Conservation (phyloP, 2,113 vertebrate species). For the Labrus mixtus region DNA sequence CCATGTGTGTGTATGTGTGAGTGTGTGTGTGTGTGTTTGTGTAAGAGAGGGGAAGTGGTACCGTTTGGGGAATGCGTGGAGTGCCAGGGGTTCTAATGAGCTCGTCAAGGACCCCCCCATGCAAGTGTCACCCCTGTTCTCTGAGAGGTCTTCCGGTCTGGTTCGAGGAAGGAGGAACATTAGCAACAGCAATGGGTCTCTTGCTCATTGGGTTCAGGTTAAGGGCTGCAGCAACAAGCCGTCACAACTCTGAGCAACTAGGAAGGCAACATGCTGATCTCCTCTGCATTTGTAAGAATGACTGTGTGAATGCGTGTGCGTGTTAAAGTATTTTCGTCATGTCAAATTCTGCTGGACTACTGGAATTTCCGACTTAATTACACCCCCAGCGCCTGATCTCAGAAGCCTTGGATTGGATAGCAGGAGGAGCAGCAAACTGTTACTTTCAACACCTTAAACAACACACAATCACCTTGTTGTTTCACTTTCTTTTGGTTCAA, state of each 20-base stretch:
- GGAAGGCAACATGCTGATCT: constrained; percentile 64
- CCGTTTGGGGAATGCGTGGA: constrained; percentile 35
- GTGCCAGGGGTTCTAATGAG: constrained; percentile 57
- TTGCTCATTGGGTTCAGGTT: constrained; percentile 64
- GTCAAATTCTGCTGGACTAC: constrained; percentile 81
- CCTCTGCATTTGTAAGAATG: constrained; percentile 56
- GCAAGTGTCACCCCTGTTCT: constrained; percentile 58
- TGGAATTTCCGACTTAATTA: constrained; percentile 76
- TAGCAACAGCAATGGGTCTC: constrained; percentile 52
- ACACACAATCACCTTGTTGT: constrained; percentile 66
- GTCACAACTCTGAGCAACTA: constrained; percentile 53
- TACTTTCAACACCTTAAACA: constrained; percentile 64
- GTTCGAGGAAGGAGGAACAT: constrained; percentile 43
- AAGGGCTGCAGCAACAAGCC: constrained; percentile 67
- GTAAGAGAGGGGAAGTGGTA: constrained; percentile 49
- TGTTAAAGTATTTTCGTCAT: constrained; percentile 60
- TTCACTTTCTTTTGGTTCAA: constrained; percentile 44
- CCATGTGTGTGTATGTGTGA: constrained; percentile 82
- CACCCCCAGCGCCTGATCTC: constrained; percentile 86
- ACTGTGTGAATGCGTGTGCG: constrained; percentile 53
- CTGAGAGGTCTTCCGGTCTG: constrained; percentile 73
- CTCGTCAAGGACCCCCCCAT: constrained; percentile 37
- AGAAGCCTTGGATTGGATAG: constrained; percentile 78
- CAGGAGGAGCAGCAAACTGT: constrained; percentile 67
- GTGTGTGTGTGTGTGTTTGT: not conserved